Evolutionary conservation across 2,888 invertebrate species (phyloP).

Genomic region (Papilio protenor): DNA sequence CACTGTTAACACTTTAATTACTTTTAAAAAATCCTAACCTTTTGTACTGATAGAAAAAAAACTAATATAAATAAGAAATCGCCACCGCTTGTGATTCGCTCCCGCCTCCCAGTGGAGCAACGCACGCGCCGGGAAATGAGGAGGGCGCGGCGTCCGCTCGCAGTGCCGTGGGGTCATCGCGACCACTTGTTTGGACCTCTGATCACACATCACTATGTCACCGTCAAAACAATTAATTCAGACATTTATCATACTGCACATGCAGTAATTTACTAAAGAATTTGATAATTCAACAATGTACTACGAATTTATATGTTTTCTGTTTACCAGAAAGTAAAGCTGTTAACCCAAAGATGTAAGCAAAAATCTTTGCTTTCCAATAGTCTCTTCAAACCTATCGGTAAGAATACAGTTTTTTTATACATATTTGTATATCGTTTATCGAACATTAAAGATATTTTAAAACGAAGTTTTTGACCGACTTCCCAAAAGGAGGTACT

Average conservation of each 20-base stretch:
- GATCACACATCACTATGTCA: background rate
- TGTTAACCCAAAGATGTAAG: no score
- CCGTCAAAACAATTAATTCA: background rate
- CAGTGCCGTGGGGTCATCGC: constrained; percentile 46
- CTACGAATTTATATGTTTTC: no score
- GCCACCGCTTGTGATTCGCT: constrained; percentile 36
- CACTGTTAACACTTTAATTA: background rate
- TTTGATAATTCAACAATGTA: no score
- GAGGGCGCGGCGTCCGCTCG: constrained; percentile 68
- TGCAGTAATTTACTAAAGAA: background rate
- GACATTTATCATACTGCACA: background rate
- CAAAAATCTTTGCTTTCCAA: no score
- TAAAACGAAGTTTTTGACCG: background rate
- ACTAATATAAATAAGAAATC: background rate
- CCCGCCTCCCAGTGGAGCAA: constrained; percentile 42
- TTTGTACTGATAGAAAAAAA: background rate
- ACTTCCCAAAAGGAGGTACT: no score
- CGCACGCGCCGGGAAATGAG: constrained; percentile 76
- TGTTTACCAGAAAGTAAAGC: no score
- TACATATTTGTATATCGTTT: background rate
- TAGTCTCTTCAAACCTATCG: no score
- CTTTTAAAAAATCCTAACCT: background rate
- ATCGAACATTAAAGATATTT: background rate
- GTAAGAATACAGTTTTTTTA: no score
- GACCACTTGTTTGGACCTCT: constrained; percentile 10